phyloP scores from a whole-genome alignment of 2,888 invertebrate genomes.

The Thumatha senex region DNA sequence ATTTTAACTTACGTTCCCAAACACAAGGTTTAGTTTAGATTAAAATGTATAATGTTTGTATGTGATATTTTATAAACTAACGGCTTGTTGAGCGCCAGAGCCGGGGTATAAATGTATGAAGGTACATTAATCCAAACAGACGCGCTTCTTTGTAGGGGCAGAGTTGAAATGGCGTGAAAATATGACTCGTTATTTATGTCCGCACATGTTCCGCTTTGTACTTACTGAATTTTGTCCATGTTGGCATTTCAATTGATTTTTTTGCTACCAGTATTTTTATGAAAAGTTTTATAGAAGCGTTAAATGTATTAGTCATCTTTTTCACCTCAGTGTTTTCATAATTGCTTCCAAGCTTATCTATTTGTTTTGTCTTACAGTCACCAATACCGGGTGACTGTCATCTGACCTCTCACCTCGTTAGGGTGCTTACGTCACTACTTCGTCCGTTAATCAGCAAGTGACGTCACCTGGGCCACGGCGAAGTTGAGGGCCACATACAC shows the following conservation, averaged over 20 bases:
- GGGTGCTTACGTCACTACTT: no score
- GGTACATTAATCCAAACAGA: constrained; percentile 81
- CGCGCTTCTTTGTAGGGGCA: constrained; percentile 75
- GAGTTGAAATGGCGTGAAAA: constrained; percentile 82
- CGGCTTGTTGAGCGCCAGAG: constrained; percentile 60
- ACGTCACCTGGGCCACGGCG: no score
- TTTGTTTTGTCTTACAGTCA: no score
- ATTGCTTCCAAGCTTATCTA: no score
- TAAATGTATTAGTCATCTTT: background rate
- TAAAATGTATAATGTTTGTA: constrained; percentile 19
- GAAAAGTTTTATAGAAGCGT: background rate
- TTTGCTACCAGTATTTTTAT: background rate
- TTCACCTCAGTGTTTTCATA: no score
- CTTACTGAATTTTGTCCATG: constrained; percentile 21
- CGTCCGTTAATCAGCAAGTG: no score
- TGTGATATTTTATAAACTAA: constrained; percentile 44
- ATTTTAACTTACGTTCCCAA: constrained; percentile 3
- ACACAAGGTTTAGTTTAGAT: constrained; percentile 28
- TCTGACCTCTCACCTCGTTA: no score
- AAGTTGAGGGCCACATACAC: no score
- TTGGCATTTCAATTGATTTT: constrained; percentile 11
- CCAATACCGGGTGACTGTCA: no score
- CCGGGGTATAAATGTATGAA: constrained; percentile 77
- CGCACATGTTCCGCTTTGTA: constrained; percentile 39
- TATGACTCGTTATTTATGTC: constrained; percentile 79